phyloP scores from a whole-genome alignment of 2,113 vertebrate genomes.

The Morone saxatilis region DNA sequence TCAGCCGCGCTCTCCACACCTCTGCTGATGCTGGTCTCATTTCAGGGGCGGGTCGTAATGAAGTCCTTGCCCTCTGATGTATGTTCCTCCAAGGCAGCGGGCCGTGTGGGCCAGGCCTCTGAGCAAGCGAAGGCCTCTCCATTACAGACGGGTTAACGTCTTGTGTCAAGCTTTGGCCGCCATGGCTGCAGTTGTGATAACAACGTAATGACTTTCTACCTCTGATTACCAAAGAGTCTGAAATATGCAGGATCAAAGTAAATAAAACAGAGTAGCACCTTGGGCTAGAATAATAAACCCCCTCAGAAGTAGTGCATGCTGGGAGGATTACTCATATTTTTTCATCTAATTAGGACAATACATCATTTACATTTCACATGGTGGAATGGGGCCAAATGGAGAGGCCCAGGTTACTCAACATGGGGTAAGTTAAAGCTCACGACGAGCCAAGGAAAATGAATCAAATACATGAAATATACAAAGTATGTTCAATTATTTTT shows the following conservation, averaged over 20 bases:
- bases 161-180: slow-evolving; percentile 69
- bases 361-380: slow-evolving; percentile 82
- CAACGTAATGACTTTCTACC: slow-evolving; percentile 82
- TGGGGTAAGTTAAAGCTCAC: slow-evolving; percentile 53
- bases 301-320: slow-evolving; percentile 82
- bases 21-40: slow-evolving; percentile 54
- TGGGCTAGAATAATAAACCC: slow-evolving; percentile 85
- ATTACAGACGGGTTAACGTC: slow-evolving; percentile 77
- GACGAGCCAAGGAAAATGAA: slow-evolving; percentile 60
- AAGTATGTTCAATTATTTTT: slow-evolving; percentile 51
- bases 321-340: slow-evolving; percentile 86
- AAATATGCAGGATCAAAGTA: slow-evolving; percentile 83
- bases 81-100: slow-evolving; percentile 70
- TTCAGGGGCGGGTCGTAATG: slow-evolving; percentile 61
- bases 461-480: slow-evolving; percentile 58
- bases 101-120: slow-evolving; percentile 76
- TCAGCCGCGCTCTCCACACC: slow-evolving; percentile 61
- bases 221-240: slow-evolving; percentile 81
- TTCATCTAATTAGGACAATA: slow-evolving; percentile 87
- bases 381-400: slow-evolving; percentile 59
- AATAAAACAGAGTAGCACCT: slow-evolving; percentile 84
- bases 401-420: slow-evolving; percentile 65
- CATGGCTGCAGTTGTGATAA: slow-evolving; percentile 81
- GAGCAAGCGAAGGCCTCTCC: slow-evolving; percentile 78
- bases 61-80: slow-evolving; percentile 77